Evolutionary conservation across 2,797 vertebrate species (phyloP), one percentile per base, ranked within the genome.

Genomic region (Tokudaia tokunoshimensis): DNA sequence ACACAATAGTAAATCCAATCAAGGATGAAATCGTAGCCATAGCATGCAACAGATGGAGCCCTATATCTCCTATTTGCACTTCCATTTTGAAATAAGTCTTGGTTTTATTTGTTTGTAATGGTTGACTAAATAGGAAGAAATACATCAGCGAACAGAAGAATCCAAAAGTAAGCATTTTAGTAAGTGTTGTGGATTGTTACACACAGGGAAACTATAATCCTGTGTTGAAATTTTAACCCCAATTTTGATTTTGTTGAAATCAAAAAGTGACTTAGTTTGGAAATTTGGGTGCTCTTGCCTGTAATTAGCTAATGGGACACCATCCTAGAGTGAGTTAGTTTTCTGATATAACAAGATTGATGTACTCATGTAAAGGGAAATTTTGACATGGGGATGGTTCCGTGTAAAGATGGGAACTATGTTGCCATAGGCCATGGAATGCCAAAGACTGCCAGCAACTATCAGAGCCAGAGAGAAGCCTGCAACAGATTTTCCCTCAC

Each of bases 11-110:
- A 26, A 94, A 67, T 78, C 63, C 6, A 86, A 55, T 52, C 50
- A 89, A 82, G 65, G 52, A 22, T 75, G 59, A 94, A 94, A 82
- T 2, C 57, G 15, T 31, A 65, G 47, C 15, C 55, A 37, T 4
- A 2, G 4, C 34, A n/a, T 0, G 3, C 0, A 84, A 26, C 41
- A 91, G 12, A 65, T 6, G 0, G 0, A 0, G 5, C 12, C 2
- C 8, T 55, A 14, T 59, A 29, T 59, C 50, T 67, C 31, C 52
- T 34, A 91, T 41, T 13, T 15, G 4, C 3, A 37, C 47, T 22
- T 20, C 31, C 20, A 61, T 67, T 34, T 50, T 22, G 47, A 87
- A 61, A 81, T 22, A 41, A 37, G 20, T 19, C 15, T 47, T 84
- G 34, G 15, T 55, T 34, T 50, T 74, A 34, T n/a, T 61, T 20